phyloP scores from a whole-genome alignment of 1,140 invertebrate species.

The Scaptomyza hsui region DNA sequence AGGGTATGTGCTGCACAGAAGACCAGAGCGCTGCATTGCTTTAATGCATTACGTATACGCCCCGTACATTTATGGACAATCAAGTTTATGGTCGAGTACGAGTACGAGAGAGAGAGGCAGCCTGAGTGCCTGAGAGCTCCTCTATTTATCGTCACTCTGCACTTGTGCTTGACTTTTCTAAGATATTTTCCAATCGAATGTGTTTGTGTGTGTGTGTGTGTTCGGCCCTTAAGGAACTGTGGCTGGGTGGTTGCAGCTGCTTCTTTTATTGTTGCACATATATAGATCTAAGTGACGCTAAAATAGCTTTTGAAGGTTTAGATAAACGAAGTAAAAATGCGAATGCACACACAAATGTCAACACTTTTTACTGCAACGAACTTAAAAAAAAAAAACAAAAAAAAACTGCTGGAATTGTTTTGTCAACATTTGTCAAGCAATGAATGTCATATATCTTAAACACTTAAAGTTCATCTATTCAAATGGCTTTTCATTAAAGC shows the following conservation, averaged over 20 bases:
- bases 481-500: not conserved
- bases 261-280: constrained; percentile 27
- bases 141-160: constrained; percentile 72
- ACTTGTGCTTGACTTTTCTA: constrained; percentile 69
- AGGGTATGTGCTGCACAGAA: constrained; percentile 3
- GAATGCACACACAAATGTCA: constrained; percentile 8
- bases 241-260: constrained; percentile 17
- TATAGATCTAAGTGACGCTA: not conserved
- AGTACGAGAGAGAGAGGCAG: constrained; percentile 11
- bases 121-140: constrained; percentile 18
- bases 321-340: constrained; percentile 3
- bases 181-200: constrained; percentile 78
- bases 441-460: not conserved
- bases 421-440: not conserved
- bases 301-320: constrained; percentile 8
- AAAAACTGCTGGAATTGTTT: not conserved
- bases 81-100: constrained; percentile 60
- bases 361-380: not conserved
- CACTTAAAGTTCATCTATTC: not conserved
- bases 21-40: constrained; percentile 54
- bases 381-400: not conserved
- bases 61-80: constrained; percentile 80
- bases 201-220: constrained; percentile 42
- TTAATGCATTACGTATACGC: constrained; percentile 81
- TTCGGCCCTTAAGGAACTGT: constrained; percentile 31